Evolutionary conservation across 2,888 invertebrate species (phyloP).

Genomic region (Gerris lacustris): DNA sequence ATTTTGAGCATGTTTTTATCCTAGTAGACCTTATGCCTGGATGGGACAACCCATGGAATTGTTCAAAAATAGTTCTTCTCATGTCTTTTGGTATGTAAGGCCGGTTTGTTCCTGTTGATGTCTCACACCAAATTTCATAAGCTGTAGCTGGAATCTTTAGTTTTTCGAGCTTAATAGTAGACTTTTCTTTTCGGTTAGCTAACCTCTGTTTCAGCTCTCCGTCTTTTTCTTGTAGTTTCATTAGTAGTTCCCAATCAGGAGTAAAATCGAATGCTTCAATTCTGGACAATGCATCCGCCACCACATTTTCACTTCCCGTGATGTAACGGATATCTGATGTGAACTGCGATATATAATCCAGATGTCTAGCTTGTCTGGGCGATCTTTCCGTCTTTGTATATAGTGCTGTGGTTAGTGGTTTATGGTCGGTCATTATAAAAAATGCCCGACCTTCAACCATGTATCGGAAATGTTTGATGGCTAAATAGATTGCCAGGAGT

Average conservation of each 20-base stretch:
- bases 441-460: conserved; percentile 15
- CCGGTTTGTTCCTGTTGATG: conserved; percentile 17
- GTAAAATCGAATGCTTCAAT: conserved; percentile 24
- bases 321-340: conserved; percentile 34
- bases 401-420: conserved; percentile 16
- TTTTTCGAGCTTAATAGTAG: conserved; percentile 3
- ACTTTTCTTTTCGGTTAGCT: background rate
- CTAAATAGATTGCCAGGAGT: conserved; percentile 36
- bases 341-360: conserved; percentile 34
- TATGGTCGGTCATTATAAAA: conserved; percentile 15
- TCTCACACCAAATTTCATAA: conserved; percentile 22
- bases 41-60: conserved; percentile 30
- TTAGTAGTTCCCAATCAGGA: background rate
- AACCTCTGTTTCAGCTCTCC: background rate
- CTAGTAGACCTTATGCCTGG: conserved; percentile 29
- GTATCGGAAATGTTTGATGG: conserved; percentile 20
- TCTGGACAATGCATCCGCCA: conserved; percentile 35
- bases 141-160: background rate
- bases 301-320: conserved; percentile 33
- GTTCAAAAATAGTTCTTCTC: conserved; percentile 21
- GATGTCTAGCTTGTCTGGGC: conserved; percentile 34
- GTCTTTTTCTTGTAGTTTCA: background rate
- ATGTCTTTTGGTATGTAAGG: conserved; percentile 21
- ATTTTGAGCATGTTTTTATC: conserved; percentile 33
- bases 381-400: conserved; percentile 31